Conservation (phyloP, 2,888 invertebrate genomes). For the Chrysolina americana region DNA sequence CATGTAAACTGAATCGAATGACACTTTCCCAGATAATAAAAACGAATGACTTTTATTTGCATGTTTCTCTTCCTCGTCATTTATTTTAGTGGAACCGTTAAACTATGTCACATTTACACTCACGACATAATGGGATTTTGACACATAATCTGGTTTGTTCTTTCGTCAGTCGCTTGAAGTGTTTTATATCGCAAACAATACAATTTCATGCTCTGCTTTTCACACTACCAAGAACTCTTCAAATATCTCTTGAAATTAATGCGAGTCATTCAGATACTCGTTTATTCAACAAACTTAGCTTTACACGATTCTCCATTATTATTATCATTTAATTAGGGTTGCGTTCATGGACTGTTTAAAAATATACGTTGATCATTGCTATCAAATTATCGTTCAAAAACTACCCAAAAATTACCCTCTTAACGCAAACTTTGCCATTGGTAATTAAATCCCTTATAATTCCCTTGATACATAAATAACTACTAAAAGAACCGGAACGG, state of each 20-base stretch:
- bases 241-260: background rate
- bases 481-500: no score
- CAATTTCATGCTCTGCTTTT: constrained; percentile 1
- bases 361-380: no score
- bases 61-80: constrained; percentile 18
- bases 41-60: constrained; percentile 32
- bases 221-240: background rate
- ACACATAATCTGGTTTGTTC: constrained; percentile 1
- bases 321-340: no score
- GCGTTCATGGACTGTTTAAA: no score
- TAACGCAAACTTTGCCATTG: no score
- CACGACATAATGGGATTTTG: constrained; percentile 10
- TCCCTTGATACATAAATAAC: no score
- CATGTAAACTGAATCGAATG: constrained; percentile 29
- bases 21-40: constrained; percentile 28
- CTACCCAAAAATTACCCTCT: no score
- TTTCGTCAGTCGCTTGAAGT: background rate
- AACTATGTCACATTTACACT: background rate
- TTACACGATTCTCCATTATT: no score
- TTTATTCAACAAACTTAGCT: no score
- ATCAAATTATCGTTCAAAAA: no score
- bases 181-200: constrained; percentile 3
- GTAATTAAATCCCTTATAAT: no score
- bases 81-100: background rate
- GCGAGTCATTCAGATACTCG: background rate